Percentiles rank a stretch among this genome's conserved stretches.
These are phyloP conservation scores for Polymixis flavicincta DNA, from an alignment of 2,888 invertebrate genomes.

Conservation along the genomic window DNA sequence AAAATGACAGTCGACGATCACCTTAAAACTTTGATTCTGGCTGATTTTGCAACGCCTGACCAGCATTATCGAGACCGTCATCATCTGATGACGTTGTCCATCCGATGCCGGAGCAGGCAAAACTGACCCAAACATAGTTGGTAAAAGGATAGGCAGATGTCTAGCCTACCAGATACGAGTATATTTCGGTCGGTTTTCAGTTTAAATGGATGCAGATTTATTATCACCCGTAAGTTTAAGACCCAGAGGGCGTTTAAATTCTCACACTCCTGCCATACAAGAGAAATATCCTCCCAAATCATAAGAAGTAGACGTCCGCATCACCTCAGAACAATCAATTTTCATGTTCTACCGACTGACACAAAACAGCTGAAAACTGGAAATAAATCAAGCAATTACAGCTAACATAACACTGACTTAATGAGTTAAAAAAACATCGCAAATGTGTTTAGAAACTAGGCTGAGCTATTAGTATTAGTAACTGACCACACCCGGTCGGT, in stretches of 20 bases:
- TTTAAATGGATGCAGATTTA: neutral
- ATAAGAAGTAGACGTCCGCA: neutral
- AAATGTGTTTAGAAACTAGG: slow-evolving; percentile 78
- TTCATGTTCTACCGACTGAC: slow-evolving; percentile 8
- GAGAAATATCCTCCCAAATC: neutral
- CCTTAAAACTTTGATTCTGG: neutral
- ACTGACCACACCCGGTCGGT: slow-evolving; percentile 77
- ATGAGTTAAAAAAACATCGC: slow-evolving; percentile 64
- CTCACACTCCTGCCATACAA: no score
- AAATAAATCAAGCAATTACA: slow-evolving; percentile 62
- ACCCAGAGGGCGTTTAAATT: neutral
- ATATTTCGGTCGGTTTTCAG: no score
- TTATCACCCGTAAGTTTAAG: no score
- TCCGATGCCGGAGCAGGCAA: no score
- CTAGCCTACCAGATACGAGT: no score
- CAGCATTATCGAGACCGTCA: neutral
- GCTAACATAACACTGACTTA: slow-evolving; percentile 52
- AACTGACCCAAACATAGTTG: no score
- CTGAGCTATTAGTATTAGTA: slow-evolving; percentile 69
- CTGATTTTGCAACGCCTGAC: neutral
- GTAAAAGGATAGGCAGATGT: no score
- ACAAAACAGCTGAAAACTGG: slow-evolving; percentile 47
- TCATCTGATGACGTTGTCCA: neutral
- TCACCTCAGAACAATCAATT: slow-evolving; percentile 18
- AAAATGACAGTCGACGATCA: neutral